A percentile compares a stretch with the other conserved stretches of the same genome.
Conservation (phyloP, 2,888 invertebrate species). For the Oscheius sp. region DNA sequence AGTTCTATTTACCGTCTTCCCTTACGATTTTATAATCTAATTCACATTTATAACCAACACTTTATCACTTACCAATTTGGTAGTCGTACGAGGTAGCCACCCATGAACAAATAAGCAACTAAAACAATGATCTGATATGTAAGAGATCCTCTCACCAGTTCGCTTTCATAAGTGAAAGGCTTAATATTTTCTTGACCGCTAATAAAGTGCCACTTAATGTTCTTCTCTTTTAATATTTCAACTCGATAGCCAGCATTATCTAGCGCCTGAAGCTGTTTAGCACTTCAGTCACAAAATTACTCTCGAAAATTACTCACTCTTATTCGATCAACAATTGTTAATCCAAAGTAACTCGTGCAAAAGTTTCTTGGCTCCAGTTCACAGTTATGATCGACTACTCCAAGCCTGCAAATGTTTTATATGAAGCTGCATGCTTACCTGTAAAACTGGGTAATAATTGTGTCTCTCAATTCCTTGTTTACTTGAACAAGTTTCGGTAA, state of each 20-base stretch:
- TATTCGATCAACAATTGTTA: constrained; percentile 25
- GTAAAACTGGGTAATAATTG: constrained; percentile 9
- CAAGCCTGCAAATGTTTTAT: constrained; percentile 9
- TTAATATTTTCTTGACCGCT: constrained; percentile 3
- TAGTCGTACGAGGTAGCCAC: background rate
- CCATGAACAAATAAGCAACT: constrained; percentile 18
- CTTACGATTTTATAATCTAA: background rate
- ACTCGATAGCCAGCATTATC: constrained; percentile 13
- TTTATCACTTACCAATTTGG: too few species aligned
- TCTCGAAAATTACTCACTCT: background rate
- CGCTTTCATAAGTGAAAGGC: constrained; percentile 24
- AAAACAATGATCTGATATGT: background rate
- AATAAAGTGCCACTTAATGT: constrained; percentile 20
- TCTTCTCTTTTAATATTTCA: background rate
- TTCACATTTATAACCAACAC: background rate
- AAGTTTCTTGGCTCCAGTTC: constrained; percentile 24
- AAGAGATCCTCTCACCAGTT: background rate
- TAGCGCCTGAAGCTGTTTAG: constrained; percentile 6
- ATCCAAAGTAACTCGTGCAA: constrained; percentile 16
- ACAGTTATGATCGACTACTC: constrained; percentile 8
- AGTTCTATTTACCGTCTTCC: too few species aligned
- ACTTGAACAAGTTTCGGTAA: background rate
- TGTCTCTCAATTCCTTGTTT: constrained; percentile 22
- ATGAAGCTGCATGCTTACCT: background rate
- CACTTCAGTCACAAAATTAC: background rate